Base-by-base conservation (phyloP, 2,888 invertebrate genomes). In the Epirrhoe alternata region DNA sequence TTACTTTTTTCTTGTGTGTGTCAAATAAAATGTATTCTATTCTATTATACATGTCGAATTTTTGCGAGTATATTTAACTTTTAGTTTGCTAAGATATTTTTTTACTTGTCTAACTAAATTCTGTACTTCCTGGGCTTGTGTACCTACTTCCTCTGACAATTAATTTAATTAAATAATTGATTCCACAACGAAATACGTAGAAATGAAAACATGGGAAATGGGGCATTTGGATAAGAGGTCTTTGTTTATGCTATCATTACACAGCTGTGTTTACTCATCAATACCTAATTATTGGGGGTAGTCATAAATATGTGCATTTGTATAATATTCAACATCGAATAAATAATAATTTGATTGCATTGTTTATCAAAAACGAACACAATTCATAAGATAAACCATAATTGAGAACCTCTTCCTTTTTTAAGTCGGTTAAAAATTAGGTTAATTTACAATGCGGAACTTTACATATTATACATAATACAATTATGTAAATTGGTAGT, bases 181-280 rank as follows among this genome's bases (percentile, higher is more conserved):
- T 65, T 55, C 33, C 61, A 66, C 70, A 74, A 78, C 71, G 64
- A 70, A 72, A 72, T 79, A 77, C 75, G 66, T 71, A 70, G 70
- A 66, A 70, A 73, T 70, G 65, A 70, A 77, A 74, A 74, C 76
- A 80, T 80, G 81, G 75, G 83, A 87, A 87, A 83, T 85, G 83
- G 86, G 78, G n/a, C 86, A 82, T 30, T 71, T 49, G 77, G 85
- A 86, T 85, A 85, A 81, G 58, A 58, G 73, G 72, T 71, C 74
- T 78, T 81, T 77, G 76, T 79, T 66, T 47, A 62, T 51, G 75
- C 77, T 77, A 74, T 75, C 74, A 8, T 10, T 33, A 56, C 71
- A 76, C 82, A 79, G 78, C 79, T 78, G 79, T 55, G 71, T 70
- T 74, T 72, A 65, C 66, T 64, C 56, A 61, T 61, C 49, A 47